phyloP scores from a whole-genome alignment of 30 jellyfish, hydroid and myxozoan genomes.

The Hydractinia symbiolongicarpus region DNA sequence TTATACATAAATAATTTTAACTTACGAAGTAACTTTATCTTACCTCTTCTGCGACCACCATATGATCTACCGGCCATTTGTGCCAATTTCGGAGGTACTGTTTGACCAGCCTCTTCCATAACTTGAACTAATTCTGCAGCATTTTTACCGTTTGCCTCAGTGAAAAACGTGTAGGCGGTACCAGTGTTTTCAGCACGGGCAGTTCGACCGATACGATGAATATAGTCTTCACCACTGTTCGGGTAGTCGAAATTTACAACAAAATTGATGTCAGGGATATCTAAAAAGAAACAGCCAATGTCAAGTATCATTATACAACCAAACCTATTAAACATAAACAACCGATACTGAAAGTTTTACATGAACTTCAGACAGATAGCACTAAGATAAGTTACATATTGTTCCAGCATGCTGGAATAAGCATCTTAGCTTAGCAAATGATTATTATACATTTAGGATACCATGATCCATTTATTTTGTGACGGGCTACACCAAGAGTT shows the following conservation, averaged over 20 bases:
- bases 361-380: not conserved
- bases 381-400: not conserved
- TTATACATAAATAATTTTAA: not conserved
- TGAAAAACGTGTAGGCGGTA: slow-evolving; percentile 92
- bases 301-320: not conserved
- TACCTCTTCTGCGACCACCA: slow-evolving; percentile 49
- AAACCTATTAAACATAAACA: not conserved
- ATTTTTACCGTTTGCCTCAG: slow-evolving; percentile 55
- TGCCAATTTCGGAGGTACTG: slow-evolving; percentile 69
- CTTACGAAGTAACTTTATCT: not conserved
- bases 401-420: too few relatives aligned
- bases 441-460: too few relatives aligned
- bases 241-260: slow-evolving; percentile 94
- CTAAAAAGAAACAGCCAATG: slow-evolving; percentile 33
- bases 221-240: slow-evolving; percentile 79
- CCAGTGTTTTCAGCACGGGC: slow-evolving; percentile 94
- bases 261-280: slow-evolving; percentile 90
- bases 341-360: not conserved
- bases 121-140: slow-evolving; percentile 73
- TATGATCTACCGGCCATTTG: slow-evolving; percentile 40
- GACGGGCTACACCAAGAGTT: slow-evolving; percentile 10
- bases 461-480: too few relatives aligned
- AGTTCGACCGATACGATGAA: slow-evolving; percentile 96
- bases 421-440: too few relatives aligned
- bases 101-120: slow-evolving; percentile 80